Base-by-base conservation (phyloP, 2,113 vertebrate genomes). In the Corvus hawaiiensis region DNA sequence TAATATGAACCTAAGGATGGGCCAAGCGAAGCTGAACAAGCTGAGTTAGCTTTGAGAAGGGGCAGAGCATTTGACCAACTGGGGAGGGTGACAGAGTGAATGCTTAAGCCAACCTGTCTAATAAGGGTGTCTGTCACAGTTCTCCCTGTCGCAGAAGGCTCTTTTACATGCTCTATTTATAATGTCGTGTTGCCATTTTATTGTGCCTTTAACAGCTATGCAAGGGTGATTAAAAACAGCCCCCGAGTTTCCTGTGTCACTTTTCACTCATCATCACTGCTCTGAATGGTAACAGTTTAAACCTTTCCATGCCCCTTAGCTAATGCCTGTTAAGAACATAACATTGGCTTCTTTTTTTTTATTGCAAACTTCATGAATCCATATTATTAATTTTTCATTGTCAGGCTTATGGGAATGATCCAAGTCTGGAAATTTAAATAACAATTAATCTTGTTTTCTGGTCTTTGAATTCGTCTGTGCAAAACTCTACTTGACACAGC, bases 151-250 rank as follows among this genome's bases (percentile, higher is more conserved):
- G 93, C 94, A 92, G 90, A 84, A 94, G 49, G 73, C 88, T 89
- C 66, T 84, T 94, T 94, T 92, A 86, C 85, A 89, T 95, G 92
- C 79, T 94, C 83, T 96, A 64, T 94, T 96, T 95, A 90, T 94
- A 96, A 96, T 95, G 90, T 58, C 69, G 15, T 79, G 86, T 84
- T 96, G 76, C 86, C 76, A 62, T 97, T 97, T 94, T 96, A 95
- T 94, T 97, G 76, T 97, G 79, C 76, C 78, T 94, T 95, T 94
- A 93, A 72, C 88, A 96, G 66, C 86, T 89, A 68, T 89, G 83
- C 80, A 94, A 89, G 62, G n/a, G 80, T 95, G 96, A 95, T 94
- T 96, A 97, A 92, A 96, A 96, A 93, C 94, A 96, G 92, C 87
- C 92, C 54, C 62, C 56, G 14, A 87, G 85, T 81, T 95, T 94